Evolutionary conservation across 2,113 vertebrate species (phyloP), one percentile per base, ranked within the genome.

Genomic region (Percopsis transmontana): DNA sequence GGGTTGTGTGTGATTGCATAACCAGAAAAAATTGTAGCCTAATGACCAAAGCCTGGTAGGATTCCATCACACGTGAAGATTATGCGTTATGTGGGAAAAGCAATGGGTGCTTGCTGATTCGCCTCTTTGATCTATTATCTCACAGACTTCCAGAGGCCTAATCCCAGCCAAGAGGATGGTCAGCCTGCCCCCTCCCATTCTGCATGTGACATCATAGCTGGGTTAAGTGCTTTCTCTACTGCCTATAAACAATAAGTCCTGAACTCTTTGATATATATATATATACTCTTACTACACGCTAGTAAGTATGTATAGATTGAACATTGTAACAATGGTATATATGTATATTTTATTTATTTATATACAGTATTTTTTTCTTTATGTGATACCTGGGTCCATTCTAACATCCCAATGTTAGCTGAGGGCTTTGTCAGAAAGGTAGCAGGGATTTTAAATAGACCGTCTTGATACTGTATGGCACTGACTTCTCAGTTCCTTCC

Each of bases 61-160:
- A 82, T 67, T 77, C 74, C 71, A 67, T 79, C 76, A 72, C 77
- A 69, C 44, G 54, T 80, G 74, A 87, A 76, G 77, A 79, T 75
- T 80, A 77, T 66, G 50, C 62, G 24, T 70, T 75, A 62, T 62
- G 85, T 86, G 85, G 72, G 81, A 76, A 86, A 85, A 67, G 50
- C 70, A 81, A 80, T 62, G 72, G 71, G 66, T 74, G 73, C 76
- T 83, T 73, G 81, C 62, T 48, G 81, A 70, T 85, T 72, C 59
- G 66, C 76, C 66, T 82, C 89, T 91, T 91, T 93, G 90, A 91
- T 92, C 88, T 87, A 86, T 92, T 91, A 91, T 92, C 90, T 88
- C 44, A 61, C 82, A 88, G 84, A 84, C 84, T 87, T 90, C 77
- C 88, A 90, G 84, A 33, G 76, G 80, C 68, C 76, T 90, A 91